Evolutionary conservation across 2,888 invertebrate species (phyloP).

Genomic region (Entomobrya multifasciata): DNA sequence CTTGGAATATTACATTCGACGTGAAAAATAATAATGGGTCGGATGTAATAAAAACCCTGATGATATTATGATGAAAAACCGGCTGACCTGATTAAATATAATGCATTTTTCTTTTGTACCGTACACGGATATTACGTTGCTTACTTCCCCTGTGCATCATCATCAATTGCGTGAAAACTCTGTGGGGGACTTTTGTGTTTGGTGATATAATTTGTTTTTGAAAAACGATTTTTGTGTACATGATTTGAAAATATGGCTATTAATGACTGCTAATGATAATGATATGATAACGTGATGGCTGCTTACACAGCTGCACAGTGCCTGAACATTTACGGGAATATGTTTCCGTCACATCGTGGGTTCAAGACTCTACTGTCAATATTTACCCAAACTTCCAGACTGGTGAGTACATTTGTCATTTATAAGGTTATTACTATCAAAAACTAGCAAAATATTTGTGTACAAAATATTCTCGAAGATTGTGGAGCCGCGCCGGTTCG

Average conservation of each 20-base stretch:
- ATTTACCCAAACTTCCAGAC: conserved; percentile 89
- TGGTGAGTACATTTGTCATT: conserved; percentile 81
- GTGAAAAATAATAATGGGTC: not conserved
- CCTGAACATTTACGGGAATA: conserved; percentile 93
- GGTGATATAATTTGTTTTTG: not conserved
- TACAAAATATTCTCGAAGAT: too few relatives aligned
- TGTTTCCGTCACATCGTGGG: conserved; percentile 94
- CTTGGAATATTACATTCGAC: not conserved
- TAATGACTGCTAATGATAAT: not conserved
- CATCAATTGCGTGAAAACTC: not conserved
- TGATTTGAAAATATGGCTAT: not conserved
- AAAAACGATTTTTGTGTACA: not conserved
- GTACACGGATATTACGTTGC: too few relatives aligned
- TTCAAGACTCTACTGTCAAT: conserved; percentile 90
- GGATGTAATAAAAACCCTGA: not conserved
- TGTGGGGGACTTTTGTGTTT: conserved; percentile 4
- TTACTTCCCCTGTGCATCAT: not conserved
- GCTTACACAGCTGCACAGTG: conserved; percentile 86
- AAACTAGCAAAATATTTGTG: too few relatives aligned
- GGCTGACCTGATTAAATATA: conserved; percentile 8
- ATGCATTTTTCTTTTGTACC: not conserved
- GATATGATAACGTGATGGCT: conserved; percentile 18
- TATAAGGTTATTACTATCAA: too few relatives aligned
- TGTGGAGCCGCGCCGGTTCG: too few relatives aligned
- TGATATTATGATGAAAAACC: not conserved